Conservation (phyloP, 2,888 invertebrate species). For the Melieria crassipennis region DNA sequence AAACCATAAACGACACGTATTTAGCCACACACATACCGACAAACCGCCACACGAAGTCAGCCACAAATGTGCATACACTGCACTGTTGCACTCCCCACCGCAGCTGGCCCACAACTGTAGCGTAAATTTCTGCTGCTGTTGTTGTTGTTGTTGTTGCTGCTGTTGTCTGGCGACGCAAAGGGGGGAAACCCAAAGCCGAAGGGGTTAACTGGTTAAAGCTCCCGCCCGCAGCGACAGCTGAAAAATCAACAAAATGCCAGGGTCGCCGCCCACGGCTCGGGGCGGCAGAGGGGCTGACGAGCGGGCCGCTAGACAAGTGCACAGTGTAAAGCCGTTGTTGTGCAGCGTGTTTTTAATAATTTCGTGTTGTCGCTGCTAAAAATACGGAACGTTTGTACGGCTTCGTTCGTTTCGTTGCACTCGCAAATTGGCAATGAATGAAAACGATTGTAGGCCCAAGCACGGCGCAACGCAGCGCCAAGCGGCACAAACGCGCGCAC, state of each 20-base stretch:
- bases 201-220: too few species aligned
- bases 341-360: slow-evolving; percentile 17
- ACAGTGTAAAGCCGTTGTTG: slow-evolving; percentile 10
- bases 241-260: too few species aligned
- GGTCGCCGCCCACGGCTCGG: too few species aligned
- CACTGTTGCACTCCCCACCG: too few species aligned
- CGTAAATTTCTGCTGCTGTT: not conserved
- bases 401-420: slow-evolving; percentile 41
- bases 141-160: slow-evolving; percentile 7
- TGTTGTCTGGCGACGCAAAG: too few species aligned
- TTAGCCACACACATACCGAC: not conserved
- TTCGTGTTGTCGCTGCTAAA: slow-evolving; percentile 14
- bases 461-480: slow-evolving; percentile 12
- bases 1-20: not conserved
- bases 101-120: too few species aligned
- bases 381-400: slow-evolving; percentile 33
- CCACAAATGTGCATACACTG: not conserved
- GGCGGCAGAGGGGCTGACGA: not conserved
- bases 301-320: not conserved
- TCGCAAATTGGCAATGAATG: slow-evolving; percentile 41
- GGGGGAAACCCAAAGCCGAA: too few species aligned
- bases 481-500: slow-evolving; percentile 8
- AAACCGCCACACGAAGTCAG: not conserved
- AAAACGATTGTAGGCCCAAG: slow-evolving; percentile 36
- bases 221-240: too few species aligned